Evolutionary conservation across 1,140 invertebrate genomes (phyloP).

Genomic region (Zaprionus lachaisei): DNA sequence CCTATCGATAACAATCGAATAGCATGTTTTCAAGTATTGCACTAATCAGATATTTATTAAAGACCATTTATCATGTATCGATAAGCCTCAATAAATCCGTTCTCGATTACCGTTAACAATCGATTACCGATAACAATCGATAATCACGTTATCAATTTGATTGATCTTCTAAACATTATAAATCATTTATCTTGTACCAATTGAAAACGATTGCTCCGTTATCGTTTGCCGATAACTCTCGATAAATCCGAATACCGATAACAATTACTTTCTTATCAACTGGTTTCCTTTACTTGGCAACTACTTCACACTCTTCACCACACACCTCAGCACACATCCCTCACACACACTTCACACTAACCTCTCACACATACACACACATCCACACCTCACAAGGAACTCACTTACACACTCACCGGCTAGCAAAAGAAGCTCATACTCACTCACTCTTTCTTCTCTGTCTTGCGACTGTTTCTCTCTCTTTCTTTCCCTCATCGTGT

Average conservation of each 20-base stretch:
- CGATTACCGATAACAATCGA: background rate
- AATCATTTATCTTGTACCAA: background rate
- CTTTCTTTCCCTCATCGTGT: slow-evolving; percentile 27
- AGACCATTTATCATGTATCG: too few relatives aligned
- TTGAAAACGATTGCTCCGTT: too few relatives aligned
- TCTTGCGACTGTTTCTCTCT: slow-evolving; percentile 20
- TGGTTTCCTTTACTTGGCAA: background rate
- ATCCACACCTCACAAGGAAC: slow-evolving; percentile 2
- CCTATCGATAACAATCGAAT: background rate
- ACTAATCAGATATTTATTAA: too few relatives aligned
- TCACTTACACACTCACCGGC: slow-evolving; percentile 23
- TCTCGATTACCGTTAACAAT: background rate
- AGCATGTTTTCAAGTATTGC: background rate
- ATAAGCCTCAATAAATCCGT: too few relatives aligned
- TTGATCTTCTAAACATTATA: background rate
- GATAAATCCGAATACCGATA: slow-evolving; percentile 1
- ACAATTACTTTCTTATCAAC: background rate
- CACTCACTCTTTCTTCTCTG: slow-evolving; percentile 34
- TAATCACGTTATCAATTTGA: background rate
- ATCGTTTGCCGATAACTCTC: background rate
- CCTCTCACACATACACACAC: slow-evolving; percentile 8
- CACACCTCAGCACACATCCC: slow-evolving; percentile 1
- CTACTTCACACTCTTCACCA: slow-evolving; percentile 12
- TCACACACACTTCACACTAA: slow-evolving; percentile 14
- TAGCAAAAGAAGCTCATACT: slow-evolving; percentile 36